phyloP scores from a whole-genome alignment of 2,113 vertebrate species.

The Xyrauchen texanus region DNA sequence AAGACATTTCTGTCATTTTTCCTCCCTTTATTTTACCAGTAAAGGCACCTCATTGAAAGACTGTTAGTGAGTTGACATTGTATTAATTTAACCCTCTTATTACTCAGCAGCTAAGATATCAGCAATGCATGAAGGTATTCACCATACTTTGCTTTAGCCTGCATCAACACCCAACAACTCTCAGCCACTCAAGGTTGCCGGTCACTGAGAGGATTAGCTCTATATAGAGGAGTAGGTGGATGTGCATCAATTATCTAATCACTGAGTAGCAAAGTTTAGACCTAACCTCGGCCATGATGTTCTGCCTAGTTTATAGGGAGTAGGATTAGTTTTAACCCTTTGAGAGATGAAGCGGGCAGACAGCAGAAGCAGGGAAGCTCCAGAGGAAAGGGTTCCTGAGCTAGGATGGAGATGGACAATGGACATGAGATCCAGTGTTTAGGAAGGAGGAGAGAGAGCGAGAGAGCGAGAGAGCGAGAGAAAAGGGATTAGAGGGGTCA shows the following conservation, averaged over 20 bases:
- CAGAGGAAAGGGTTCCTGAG: conserved; percentile 50
- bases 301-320: conserved; percentile 23
- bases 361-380: conserved; percentile 54
- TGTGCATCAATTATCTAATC: conserved; percentile 25
- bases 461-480: background rate
- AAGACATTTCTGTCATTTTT: background rate
- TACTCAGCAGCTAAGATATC: conserved; percentile 4
- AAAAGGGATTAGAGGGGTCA: background rate
- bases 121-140: background rate
- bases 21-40: background rate
- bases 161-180: background rate
- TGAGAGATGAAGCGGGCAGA: too few species aligned
- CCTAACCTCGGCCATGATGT: background rate
- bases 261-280: background rate
- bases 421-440: conserved; percentile 17
- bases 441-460: background rate
- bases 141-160: background rate
- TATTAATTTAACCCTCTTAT: conserved; percentile 4
- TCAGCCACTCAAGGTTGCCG: background rate
- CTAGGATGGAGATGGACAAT: conserved; percentile 12
- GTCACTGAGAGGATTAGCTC: conserved; percentile 34
- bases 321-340: conserved; percentile 42
- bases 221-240: background rate
- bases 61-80: conserved; percentile 9
- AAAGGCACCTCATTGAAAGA: background rate